Base-by-base conservation (phyloP, 1,140 invertebrate genomes). In the Parapsyche elsis region DNA sequence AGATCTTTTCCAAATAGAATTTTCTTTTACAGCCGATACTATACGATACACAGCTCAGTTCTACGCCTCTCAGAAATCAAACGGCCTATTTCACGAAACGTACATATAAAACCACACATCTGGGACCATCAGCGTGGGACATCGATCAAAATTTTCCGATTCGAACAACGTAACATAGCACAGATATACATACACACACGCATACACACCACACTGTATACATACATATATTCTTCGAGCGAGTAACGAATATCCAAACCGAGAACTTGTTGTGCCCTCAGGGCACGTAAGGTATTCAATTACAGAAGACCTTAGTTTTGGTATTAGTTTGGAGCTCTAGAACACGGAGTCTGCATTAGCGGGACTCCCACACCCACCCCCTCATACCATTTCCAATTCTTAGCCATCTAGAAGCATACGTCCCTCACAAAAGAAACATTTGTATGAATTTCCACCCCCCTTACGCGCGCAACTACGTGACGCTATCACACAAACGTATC, bases 221-320 rank as follows among this genome's bases (percentile, higher is more conserved):
- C 5, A 7, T 0, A 24, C 59, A 23, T 24, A 14, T 19, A 61
- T 76, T 76, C 53, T 57, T 76, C 59, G 74, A 21, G 73, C 45
- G 71, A 9, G 10, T 59, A 45, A 59, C 75, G 59, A 64, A 77
- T 77, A 64, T 61, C 30, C 46, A 61, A 61, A 76, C 74, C 24
- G 49, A 57, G 57, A 77, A 64, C 57, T 77, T 64, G 75, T 76
- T 61, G 57, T 76, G 74, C 74, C 74, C 53, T 45, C 53, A 77
- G 57, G 75, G 75, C 57, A 77, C 57, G 75, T 45, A 64, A 77
- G 75, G 57, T 77, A 77, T 77, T 77, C 75, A 77, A 77, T 77
- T 77, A 77, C 75, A 64, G 57, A 64, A 77, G 75, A 77, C 57
- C 75, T 77, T 64, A 77, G 75, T 77, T 77, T 77, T 57, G 19